phyloP scores from a whole-genome alignment of 2,888 invertebrate genomes.

The Celastrina argiolus region DNA sequence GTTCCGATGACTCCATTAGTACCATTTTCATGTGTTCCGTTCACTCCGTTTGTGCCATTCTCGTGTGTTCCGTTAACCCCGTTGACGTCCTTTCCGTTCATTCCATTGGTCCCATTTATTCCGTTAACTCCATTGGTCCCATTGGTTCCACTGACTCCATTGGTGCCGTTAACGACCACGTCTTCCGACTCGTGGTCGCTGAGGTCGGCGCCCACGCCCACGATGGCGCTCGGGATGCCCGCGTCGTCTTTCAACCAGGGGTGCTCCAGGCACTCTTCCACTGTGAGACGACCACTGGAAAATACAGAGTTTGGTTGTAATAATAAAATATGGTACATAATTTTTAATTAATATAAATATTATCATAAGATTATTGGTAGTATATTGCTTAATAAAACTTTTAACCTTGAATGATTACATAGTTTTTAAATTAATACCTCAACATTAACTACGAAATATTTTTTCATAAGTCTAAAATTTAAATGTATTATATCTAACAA shows the following conservation, averaged over 20 bases:
- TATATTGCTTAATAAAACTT: too few species aligned
- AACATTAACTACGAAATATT: too few species aligned
- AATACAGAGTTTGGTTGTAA: not conserved
- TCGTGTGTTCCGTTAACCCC: slow-evolving; percentile 35
- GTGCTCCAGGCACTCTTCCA: slow-evolving; percentile 92
- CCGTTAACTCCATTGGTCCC: slow-evolving; percentile 38
- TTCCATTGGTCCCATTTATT: slow-evolving; percentile 33
- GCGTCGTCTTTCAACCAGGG: slow-evolving; percentile 88
- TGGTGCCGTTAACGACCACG: slow-evolving; percentile 37
- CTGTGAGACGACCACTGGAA: slow-evolving; percentile 90
- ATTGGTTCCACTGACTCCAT: slow-evolving; percentile 40
- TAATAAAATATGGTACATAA: too few species aligned
- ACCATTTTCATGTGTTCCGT: not conserved
- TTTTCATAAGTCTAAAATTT: too few species aligned
- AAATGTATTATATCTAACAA: too few species aligned
- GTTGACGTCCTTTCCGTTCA: slow-evolving; percentile 31
- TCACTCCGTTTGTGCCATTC: slow-evolving; percentile 30
- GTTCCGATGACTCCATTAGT: not conserved
- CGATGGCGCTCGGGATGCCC: slow-evolving; percentile 72
- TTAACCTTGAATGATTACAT: too few species aligned
- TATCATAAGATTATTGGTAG: too few species aligned
- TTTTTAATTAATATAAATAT: too few species aligned
- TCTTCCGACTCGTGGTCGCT: slow-evolving; percentile 40
- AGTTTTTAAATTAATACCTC: too few species aligned
- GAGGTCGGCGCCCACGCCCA: slow-evolving; percentile 55